Percentiles rank a stretch among this genome's conserved stretches.
phyloP scores from a whole-genome alignment of 2,113 vertebrate species.

The Percopsis transmontana region DNA sequence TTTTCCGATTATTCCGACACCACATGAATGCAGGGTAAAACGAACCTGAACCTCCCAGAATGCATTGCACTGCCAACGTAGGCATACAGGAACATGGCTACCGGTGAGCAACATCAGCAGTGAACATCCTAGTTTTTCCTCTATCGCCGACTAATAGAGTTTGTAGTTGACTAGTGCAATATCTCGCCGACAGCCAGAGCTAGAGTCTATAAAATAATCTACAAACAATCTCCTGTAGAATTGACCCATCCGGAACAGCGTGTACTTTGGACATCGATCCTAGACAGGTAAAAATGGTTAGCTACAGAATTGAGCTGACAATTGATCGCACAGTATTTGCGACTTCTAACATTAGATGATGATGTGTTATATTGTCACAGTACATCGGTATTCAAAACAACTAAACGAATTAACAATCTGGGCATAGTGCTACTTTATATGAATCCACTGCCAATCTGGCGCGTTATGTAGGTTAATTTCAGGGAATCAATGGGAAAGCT shows the following conservation, averaged over 20 bases:
- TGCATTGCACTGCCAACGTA: slow-evolving; percentile 76
- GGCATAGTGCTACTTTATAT: too few species aligned
- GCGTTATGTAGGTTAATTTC: too few species aligned
- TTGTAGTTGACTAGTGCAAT: slow-evolving; percentile 3
- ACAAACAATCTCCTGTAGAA: too few species aligned
- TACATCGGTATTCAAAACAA: too few species aligned
- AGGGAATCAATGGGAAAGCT: too few species aligned
- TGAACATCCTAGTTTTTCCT: not conserved
- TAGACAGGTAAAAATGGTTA: slow-evolving; percentile 55
- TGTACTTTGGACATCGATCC: slow-evolving; percentile 17
- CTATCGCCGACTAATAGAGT: slow-evolving; percentile 5
- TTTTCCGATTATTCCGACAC: not conserved
- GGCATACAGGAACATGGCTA: slow-evolving; percentile 76
- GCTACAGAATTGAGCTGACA: not conserved
- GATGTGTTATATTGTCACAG: too few species aligned
- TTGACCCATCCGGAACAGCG: slow-evolving; percentile 20
- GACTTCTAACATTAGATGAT: too few species aligned
- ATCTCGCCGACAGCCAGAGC: too few species aligned
- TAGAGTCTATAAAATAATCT: too few species aligned
- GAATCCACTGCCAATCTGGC: too few species aligned
- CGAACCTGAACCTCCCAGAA: slow-evolving; percentile 46
- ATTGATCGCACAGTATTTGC: too few species aligned
- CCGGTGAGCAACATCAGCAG: slow-evolving; percentile 54
- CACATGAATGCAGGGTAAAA: not conserved
- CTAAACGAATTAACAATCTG: too few species aligned